Base-by-base conservation (phyloP, 2,888 invertebrate species). In the Volucella bombylans region DNA sequence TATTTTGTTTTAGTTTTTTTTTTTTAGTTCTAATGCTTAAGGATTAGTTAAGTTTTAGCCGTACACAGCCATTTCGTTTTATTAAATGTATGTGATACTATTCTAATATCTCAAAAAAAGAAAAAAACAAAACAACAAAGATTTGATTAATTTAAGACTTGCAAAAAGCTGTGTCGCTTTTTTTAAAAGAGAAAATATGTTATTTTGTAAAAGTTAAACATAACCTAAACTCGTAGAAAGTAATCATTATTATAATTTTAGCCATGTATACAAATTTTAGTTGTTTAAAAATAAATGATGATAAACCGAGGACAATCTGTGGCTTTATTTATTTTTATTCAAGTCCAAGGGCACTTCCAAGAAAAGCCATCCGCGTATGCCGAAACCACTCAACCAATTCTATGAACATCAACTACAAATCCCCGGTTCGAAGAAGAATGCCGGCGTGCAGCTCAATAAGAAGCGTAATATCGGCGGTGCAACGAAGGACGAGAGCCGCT, bases 41-140 rank as follows among this genome's bases (percentile, higher is more conserved):
- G 61, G 39, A 50, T 72, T 41, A 47, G 43, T 78, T 76, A 85
- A 81, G 71, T 62, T 76, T 55, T 80, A 85, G 83, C 80, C 76
- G 69, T 85, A 76, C 62, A 80, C 81, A 80, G 81, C 81, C 77
- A 81, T 77, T 77, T 86, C 68, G 81, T 81, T 86, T 82, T 78
- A 68, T 78, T 86, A 86, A 82, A 82, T 82, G 81, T 77, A 86
- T 86, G 86, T 86, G 86, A 86, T 86, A 86, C 64, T 81, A 86
- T 81, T 77, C 81, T 81, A 86, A 81, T 68, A 62, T 76, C 47
- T 65, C 80, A 67, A 83, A 52, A 59, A 54, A 74, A 67, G 41
- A 49, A 55, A 47, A 43, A 49, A 57, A 57, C 65, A 43, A 50
- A 57, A 57, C 64, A 43, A 59, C 4, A 47, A 68, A 68, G 45